These are phyloP conservation scores for Carcina quercana DNA, from an alignment of 2,888 invertebrate genomes.

Conservation along the genomic window DNA sequence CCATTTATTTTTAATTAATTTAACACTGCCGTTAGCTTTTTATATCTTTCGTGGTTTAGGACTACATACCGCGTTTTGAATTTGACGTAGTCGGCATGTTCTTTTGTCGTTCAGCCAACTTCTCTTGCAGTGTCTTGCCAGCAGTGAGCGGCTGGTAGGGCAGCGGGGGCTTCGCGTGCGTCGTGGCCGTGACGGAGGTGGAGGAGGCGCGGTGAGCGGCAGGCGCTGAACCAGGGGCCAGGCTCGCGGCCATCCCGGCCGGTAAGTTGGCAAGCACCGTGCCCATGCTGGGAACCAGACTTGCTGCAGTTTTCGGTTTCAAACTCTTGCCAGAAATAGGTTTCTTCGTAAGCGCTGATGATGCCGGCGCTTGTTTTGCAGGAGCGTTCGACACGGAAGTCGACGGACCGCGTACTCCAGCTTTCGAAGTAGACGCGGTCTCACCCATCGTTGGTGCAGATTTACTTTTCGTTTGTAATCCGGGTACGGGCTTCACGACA, in stretches of 20 bases:
- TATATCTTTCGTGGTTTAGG: no score
- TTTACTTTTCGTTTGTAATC: constrained; percentile 28
- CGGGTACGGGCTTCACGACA: no score
- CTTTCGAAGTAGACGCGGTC: constrained; percentile 18
- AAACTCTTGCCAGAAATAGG: constrained; percentile 18
- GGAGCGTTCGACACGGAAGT: constrained; percentile 27
- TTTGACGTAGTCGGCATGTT: constrained; percentile 39
- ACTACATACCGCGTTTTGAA: no score
- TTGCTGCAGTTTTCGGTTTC: constrained; percentile 31
- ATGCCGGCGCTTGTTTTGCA: constrained; percentile 2
- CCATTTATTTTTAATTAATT: no score
- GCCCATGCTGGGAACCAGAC: constrained; percentile 53
- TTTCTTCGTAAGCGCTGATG: no score
- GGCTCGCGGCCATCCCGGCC: constrained; percentile 47
- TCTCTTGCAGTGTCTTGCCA: constrained; percentile 80
- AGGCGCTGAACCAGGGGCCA: constrained; percentile 32
- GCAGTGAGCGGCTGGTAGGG: constrained; percentile 68
- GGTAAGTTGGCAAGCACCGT: constrained; percentile 51
- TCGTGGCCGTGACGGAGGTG: constrained; percentile 34
- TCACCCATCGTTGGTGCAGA: constrained; percentile 30
- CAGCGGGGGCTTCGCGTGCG: constrained; percentile 50
- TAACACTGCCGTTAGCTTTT: no score
- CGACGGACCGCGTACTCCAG: constrained; percentile 33
- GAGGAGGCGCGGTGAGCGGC: no score
- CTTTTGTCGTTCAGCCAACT: constrained; percentile 79